A percentile compares a stretch with the other conserved stretches of the same genome.
Evolutionary conservation across 2,113 vertebrate genomes (phyloP).

Genomic region (Phoenicopterus ruber): DNA sequence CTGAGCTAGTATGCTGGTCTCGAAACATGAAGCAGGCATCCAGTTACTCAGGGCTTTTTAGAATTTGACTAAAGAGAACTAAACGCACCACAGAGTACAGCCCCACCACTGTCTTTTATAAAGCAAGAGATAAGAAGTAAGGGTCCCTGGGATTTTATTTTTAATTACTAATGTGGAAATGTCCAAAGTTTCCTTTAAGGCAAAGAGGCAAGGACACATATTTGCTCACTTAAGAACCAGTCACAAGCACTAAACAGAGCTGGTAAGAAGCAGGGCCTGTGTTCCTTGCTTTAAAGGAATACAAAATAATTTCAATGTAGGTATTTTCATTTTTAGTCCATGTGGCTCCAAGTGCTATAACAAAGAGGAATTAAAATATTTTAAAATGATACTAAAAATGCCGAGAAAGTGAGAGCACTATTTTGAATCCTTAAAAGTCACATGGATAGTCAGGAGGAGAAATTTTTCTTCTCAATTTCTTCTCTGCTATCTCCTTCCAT

Average conservation of each 20-base stretch:
- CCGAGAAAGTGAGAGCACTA: not conserved
- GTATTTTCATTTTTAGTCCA: not conserved
- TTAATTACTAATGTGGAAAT: not conserved
- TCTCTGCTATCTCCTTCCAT: not conserved
- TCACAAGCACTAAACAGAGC: not conserved
- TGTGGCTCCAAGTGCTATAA: not conserved
- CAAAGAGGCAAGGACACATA: not conserved
- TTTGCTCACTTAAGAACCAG: not conserved
- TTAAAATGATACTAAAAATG: not conserved
- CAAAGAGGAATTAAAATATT: not conserved
- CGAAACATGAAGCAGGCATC: accelerated
- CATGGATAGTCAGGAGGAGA: not conserved
- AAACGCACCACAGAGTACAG: not conserved
- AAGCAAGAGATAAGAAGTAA: not conserved
- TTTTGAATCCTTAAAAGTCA: not conserved
- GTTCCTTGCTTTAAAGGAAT: not conserved
- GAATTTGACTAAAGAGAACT: not conserved
- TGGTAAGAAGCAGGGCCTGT: not conserved
- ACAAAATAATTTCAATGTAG: not conserved
- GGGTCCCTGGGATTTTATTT: not conserved
- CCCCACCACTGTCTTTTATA: not conserved
- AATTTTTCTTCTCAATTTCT: not conserved
- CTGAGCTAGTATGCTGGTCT: not conserved
- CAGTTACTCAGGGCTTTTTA: not conserved
- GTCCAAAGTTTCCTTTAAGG: not conserved